Conservation (phyloP, 2,113 vertebrate species). For the Sula dactylatra region DNA sequence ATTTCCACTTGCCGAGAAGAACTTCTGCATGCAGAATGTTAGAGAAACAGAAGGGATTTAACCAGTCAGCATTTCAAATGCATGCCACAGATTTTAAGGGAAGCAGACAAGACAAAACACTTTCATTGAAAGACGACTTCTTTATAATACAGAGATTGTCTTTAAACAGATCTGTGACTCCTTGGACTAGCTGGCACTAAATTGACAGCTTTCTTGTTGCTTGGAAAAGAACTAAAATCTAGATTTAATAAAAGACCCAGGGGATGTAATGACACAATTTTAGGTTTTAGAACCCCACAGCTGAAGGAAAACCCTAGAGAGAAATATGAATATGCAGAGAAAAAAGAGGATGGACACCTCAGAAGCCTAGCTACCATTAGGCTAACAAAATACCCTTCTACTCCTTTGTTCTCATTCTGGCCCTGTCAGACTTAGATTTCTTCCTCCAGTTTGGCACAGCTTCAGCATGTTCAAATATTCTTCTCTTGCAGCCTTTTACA, state of each 20-base stretch:
- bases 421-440: neutral
- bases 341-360: neutral
- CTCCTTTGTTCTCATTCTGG: neutral
- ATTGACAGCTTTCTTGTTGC: neutral
- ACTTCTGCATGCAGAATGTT: neutral
- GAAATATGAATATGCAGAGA: neutral
- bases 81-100: neutral
- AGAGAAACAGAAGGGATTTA: conserved; percentile 4
- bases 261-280: conserved; percentile 8
- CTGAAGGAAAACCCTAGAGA: neutral
- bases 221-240: neutral
- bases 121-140: neutral
- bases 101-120: neutral
- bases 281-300: neutral
- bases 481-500: neutral
- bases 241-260: neutral
- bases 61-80: neutral
- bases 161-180: neutral
- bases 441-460: neutral
- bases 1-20: neutral
- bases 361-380: neutral
- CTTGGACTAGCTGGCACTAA: neutral
- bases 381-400: neutral
- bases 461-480: neutral
- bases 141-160: neutral